A percentile compares a stretch with the other conserved stretches of the same genome.
These are phyloP conservation scores for Azemiops feae DNA, from an alignment of 2,113 vertebrate genomes.

Conservation along the genomic window DNA sequence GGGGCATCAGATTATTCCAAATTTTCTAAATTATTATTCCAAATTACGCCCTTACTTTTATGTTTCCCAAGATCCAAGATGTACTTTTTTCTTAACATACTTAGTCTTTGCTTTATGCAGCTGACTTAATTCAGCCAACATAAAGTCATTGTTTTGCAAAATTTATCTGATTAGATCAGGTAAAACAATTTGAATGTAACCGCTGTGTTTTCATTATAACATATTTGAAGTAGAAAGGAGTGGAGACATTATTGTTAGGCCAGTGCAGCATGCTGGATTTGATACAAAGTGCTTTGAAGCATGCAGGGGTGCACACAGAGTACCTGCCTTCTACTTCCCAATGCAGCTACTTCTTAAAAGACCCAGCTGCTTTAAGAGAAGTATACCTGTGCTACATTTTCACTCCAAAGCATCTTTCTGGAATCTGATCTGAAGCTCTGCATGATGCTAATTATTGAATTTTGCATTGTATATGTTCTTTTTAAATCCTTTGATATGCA, in stretches of 20 bases:
- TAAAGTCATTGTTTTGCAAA: background rate
- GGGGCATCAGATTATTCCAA: background rate
- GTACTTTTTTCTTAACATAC: background rate
- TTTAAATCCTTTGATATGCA: background rate
- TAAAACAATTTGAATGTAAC: background rate
- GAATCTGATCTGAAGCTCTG: background rate
- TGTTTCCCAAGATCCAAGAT: background rate
- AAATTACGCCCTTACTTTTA: background rate
- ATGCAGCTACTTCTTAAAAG: background rate
- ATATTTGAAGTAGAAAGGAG: background rate
- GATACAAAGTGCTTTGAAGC: background rate
- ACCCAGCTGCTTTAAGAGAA: background rate
- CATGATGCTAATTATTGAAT: background rate
- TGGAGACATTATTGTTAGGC: background rate
- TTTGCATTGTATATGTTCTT: background rate
- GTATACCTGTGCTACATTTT: background rate
- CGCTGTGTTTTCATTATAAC: background rate
- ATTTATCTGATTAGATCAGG: background rate
- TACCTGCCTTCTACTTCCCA: background rate
- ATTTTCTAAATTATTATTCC: background rate
- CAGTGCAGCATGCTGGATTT: background rate
- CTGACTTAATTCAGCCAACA: background rate
- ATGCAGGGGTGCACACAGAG: background rate
- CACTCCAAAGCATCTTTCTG: background rate
- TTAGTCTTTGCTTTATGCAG: background rate